Evolutionary conservation across 2,888 invertebrate genomes (phyloP).

Genomic region (Lamellibrachia columna): DNA sequence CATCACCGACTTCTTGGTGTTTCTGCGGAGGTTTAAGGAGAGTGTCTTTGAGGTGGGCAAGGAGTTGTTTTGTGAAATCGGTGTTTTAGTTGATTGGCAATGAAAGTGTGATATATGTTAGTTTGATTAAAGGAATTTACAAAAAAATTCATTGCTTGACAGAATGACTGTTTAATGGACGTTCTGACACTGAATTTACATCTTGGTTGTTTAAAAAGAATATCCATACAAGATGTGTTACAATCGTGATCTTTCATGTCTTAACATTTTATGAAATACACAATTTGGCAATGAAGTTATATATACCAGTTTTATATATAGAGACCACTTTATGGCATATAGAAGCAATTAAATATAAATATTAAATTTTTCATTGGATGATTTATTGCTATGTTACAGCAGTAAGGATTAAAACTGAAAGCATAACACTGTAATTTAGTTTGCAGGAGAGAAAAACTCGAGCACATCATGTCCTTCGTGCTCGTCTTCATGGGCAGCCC

Average conservation of each 20-base stretch:
- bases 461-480: constrained; percentile 72
- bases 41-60: constrained; percentile 57
- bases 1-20: constrained; percentile 81
- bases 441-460: constrained; percentile 53
- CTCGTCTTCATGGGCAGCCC: constrained; percentile 89
- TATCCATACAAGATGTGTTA: background rate
- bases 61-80: background rate
- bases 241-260: background rate
- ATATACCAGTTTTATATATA: too few species aligned
- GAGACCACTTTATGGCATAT: too few species aligned
- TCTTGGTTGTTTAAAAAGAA: background rate
- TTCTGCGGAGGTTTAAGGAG: constrained; percentile 67
- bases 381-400: too few species aligned
- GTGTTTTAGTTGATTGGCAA: background rate
- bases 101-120: background rate
- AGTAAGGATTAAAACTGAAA: background rate
- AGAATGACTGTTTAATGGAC: background rate
- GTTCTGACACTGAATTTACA: background rate
- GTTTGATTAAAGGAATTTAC: too few species aligned
- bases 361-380: too few species aligned
- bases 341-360: too few species aligned
- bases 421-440: constrained; percentile 39
- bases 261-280: background rate
- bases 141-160: too few species aligned
- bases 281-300: too few species aligned